Conservation (phyloP, 1,140 invertebrate species). For the Rhyzopertha dominica region DNA sequence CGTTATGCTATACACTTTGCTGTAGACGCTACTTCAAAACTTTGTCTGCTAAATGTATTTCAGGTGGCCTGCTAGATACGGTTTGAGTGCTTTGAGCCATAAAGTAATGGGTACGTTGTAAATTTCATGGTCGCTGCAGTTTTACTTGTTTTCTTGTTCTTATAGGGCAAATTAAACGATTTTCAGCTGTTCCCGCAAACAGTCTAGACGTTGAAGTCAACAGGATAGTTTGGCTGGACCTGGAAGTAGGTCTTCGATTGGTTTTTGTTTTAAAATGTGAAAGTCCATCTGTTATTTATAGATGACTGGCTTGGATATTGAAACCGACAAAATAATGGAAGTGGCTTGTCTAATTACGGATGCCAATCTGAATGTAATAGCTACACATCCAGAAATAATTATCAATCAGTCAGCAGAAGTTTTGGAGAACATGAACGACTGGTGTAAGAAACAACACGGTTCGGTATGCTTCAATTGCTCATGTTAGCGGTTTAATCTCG, state of each 20-base stretch:
- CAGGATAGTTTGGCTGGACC: constrained; percentile 42
- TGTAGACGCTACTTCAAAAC: too few species aligned
- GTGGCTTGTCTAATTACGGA: constrained; percentile 86
- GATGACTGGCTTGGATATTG: constrained; percentile 59
- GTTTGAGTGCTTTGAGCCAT: too few species aligned
- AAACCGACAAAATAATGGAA: constrained; percentile 79
- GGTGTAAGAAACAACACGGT: constrained; percentile 74
- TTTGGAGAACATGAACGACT: constrained; percentile 74
- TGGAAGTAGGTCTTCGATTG: constrained; percentile 34
- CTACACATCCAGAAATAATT: constrained; percentile 71
- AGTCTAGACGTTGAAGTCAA: constrained; percentile 35
- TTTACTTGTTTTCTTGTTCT: too few species aligned
- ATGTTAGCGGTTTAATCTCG: not conserved
- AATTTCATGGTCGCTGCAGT: too few species aligned
- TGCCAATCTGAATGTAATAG: constrained; percentile 69
- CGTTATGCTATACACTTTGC: too few species aligned
- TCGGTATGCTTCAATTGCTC: constrained; percentile 48
- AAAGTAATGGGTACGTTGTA: too few species aligned
- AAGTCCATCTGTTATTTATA: constrained; percentile 22
- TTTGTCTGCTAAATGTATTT: too few species aligned
- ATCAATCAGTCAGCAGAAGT: constrained; percentile 73
- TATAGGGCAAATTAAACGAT: too few species aligned
- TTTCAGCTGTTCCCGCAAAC: too few species aligned
- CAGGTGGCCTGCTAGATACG: too few species aligned
- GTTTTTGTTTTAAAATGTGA: constrained; percentile 9